Evolutionary conservation across 2,113 vertebrate genomes (phyloP), one percentile per base, ranked within the genome.

Genomic region (Poecilia latipinna): DNA sequence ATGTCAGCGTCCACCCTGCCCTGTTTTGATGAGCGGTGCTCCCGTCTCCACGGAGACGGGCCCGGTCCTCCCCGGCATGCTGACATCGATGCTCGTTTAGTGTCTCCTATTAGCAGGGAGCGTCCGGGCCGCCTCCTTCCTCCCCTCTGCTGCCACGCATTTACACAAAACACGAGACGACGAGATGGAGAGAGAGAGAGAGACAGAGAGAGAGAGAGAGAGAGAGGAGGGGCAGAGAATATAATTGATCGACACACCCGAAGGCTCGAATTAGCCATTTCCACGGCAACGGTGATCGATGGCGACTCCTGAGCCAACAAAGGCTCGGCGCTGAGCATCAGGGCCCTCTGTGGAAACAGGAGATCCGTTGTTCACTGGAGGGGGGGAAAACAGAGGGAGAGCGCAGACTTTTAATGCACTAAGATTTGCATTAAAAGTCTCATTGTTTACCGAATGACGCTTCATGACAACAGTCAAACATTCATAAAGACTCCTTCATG

Each of bases 11-110:
- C 24, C 51, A 10, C 22, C 24, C 2, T n/a, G 51, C 24, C 51
- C 51, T n/a, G 24, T n/a, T 57, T 57, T 57, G 51, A 57, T 57
- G 51, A n/a, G 51, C 51, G 24, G 51, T 8, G 51, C 51, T 57
- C 51, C n/a, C 7, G 2, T 57, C 51, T 57, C 51, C 51, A n/a
- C 2, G 84, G 89, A 78, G 8, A 66, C 80, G 60, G 72, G 82
- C 10, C 68, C 78, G 28, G 78, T 71, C 72, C 85, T 12, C 79
- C 70, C 70, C 68, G 92, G 92, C 91, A 95, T 94, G 93, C 94
- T 92, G 89, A 92, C 85, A 84, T 85, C 83, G 87, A 90, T 87
- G 86, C 80, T 77, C 81, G 86, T 87, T 90, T 87, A 93, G 87
- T 89, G 90, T 87, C 79, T 86, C 61, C 83, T 86, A 88, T 87